These are phyloP conservation scores for Struthio camelus DNA, from an alignment of 2,113 vertebrate genomes.

Conservation along the genomic window DNA sequence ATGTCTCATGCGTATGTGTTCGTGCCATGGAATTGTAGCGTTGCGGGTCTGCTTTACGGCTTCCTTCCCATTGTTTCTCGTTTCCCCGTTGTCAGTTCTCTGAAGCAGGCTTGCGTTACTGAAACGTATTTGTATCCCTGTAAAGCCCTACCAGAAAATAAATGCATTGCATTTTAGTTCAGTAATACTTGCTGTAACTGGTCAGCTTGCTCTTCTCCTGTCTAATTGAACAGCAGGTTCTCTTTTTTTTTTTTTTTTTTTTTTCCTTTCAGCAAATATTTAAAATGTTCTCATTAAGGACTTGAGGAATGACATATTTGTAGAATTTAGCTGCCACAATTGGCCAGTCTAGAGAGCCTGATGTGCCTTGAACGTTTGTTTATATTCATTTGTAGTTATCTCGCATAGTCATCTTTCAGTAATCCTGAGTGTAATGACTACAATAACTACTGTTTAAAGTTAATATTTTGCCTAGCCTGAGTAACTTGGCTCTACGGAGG, in stretches of 20 bases:
- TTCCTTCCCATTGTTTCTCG: not conserved
- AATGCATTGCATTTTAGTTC: not conserved
- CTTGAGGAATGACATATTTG: not conserved
- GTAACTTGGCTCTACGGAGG: not conserved
- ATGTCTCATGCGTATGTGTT: not conserved
- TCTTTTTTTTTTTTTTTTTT: not conserved
- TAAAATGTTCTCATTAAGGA: constrained; percentile 18
- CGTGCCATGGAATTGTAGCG: not conserved
- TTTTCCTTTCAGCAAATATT: constrained; percentile 2
- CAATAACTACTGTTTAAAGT: constrained; percentile 20
- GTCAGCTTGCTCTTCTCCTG: not conserved
- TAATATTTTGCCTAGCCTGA: not conserved
- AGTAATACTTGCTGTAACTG: not conserved
- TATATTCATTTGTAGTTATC: constrained; percentile 21
- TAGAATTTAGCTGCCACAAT: constrained; percentile 3
- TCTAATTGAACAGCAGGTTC: constrained; percentile 3
- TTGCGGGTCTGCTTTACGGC: not conserved
- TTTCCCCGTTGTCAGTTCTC: not conserved
- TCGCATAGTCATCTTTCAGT: constrained; percentile 34
- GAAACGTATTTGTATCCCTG: not conserved
- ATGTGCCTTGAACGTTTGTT: constrained; percentile 28
- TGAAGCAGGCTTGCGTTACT: rapidly evolving
- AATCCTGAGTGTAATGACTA: not conserved
- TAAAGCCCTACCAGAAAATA: not conserved
- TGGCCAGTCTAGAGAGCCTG: not conserved